Conservation (phyloP, 2,797 vertebrate species). For the Catharus ustulatus region DNA sequence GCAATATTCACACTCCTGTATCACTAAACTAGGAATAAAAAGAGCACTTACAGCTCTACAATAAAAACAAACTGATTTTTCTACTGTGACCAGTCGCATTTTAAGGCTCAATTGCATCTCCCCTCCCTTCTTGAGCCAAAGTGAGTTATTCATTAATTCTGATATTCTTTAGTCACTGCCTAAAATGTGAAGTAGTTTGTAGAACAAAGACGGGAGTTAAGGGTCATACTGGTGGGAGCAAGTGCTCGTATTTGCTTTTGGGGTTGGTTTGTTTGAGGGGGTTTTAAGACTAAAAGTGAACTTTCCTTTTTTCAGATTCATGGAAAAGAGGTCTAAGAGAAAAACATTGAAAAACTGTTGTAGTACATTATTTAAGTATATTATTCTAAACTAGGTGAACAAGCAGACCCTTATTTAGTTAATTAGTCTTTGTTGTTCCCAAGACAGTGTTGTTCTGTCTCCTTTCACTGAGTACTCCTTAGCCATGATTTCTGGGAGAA, state of each 20-base stretch:
- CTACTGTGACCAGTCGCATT: background rate
- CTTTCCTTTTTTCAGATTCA: background rate
- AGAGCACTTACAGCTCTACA: background rate
- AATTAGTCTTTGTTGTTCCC: background rate
- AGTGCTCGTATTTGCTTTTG: background rate
- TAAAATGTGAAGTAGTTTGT: conserved; percentile 30
- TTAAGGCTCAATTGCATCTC: conserved; percentile 5
- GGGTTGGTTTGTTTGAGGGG: background rate
- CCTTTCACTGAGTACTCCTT: background rate
- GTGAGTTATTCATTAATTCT: conserved; percentile 68
- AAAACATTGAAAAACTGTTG: background rate
- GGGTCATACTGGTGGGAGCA: conserved; percentile 39
- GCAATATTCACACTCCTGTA: background rate
- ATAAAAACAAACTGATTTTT: conserved; percentile 19
- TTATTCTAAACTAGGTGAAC: background rate
- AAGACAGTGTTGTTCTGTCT: background rate
- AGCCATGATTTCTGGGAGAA: background rate
- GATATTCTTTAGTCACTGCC: conserved; percentile 17
- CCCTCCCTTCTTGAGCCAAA: background rate
- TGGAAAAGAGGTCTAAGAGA: background rate
- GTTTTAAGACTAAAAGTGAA: conserved; percentile 41
- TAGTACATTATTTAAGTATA: background rate
- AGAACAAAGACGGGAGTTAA: conserved; percentile 43
- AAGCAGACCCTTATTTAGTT: background rate
- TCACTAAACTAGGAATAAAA: background rate